phyloP scores from a whole-genome alignment of 2,888 invertebrate species.

The Atethmia centrago region DNA sequence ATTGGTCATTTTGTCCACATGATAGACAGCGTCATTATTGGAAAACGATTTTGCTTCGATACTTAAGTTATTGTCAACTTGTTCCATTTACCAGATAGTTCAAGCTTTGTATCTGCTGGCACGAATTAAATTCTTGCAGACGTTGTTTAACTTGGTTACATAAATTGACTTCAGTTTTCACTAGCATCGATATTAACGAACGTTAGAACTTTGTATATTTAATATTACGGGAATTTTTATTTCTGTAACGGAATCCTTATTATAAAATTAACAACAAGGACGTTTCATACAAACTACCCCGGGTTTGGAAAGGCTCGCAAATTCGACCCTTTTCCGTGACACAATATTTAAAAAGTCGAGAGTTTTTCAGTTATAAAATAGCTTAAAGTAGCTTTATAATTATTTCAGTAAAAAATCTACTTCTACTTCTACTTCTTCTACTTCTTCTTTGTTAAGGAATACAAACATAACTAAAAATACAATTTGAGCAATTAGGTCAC shows the following conservation, averaged over 20 bases:
- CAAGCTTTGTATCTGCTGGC: conserved; percentile 50
- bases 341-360: neutral
- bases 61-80: conserved; percentile 54
- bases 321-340: neutral
- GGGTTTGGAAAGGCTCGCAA: neutral
- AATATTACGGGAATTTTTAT: neutral
- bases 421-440: no score
- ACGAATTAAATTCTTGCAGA: conserved; percentile 54
- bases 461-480: neutral
- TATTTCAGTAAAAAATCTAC: neutral
- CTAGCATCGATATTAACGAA: neutral
- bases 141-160: neutral
- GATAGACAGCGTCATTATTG: conserved; percentile 70
- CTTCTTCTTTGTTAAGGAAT: no score
- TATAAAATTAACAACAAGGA: conserved; percentile 4
- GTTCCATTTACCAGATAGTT: conserved; percentile 48
- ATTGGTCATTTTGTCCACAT: conserved; percentile 75
- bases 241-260: neutral
- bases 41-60: conserved; percentile 69
- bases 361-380: neutral
- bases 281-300: conserved; percentile 10
- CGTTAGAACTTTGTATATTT: neutral
- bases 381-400: neutral
- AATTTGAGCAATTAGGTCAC: neutral
- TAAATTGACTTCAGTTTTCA: neutral